phyloP scores from a whole-genome alignment of 2,888 invertebrate species.

The Danaus chrysippus region DNA sequence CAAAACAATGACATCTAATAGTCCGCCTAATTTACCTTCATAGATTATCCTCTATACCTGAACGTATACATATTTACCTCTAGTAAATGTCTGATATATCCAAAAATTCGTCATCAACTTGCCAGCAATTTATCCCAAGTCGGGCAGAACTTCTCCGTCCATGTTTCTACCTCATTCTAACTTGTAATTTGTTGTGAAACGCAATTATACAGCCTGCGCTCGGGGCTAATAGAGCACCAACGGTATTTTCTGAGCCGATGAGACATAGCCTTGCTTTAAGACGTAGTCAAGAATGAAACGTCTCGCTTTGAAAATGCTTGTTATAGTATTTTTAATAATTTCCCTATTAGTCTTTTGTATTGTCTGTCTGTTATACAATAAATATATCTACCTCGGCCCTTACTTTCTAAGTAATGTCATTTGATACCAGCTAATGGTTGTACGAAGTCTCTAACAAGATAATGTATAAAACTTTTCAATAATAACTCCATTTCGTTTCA shows the following conservation, averaged over 20 bases:
- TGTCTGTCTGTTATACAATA: too few relatives aligned
- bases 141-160: conserved; percentile 41
- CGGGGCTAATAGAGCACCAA: conserved; percentile 50
- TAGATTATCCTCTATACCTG: too few relatives aligned
- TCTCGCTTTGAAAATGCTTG: conserved; percentile 12
- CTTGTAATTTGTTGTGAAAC: conserved; percentile 70
- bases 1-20: too few relatives aligned
- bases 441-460: conserved; percentile 1
- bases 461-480: conserved; percentile 7
- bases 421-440: conserved; percentile 1
- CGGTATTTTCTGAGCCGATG: conserved; percentile 37
- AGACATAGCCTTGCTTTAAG: conserved; percentile 34
- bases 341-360: not conserved
- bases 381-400: too few relatives aligned
- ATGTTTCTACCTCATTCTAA: conserved; percentile 60
- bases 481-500: conserved; percentile 4
- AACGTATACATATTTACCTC: not conserved
- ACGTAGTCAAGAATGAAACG: conserved; percentile 30
- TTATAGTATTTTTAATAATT: conserved; percentile 10
- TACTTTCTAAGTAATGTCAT: not conserved
- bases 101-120: conserved; percentile 30
- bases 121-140: conserved; percentile 36
- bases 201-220: conserved; percentile 61
- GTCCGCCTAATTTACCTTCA: too few relatives aligned
- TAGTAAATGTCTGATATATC: conserved; percentile 14